phyloP scores from a whole-genome alignment of 2,888 invertebrate genomes.

The Drosophila phalerata region DNA sequence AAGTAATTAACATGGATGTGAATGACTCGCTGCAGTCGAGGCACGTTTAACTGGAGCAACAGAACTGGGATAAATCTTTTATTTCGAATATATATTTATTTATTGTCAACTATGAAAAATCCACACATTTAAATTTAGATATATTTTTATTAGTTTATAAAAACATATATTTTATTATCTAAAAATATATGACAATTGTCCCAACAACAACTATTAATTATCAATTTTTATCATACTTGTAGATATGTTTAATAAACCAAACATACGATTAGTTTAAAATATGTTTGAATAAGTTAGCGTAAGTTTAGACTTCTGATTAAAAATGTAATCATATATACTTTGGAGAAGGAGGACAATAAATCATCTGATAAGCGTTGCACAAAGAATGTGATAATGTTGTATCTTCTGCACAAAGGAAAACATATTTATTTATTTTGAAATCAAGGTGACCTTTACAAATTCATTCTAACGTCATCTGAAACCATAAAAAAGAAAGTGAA shows the following conservation, averaged over 20 bases:
- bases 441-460: slow-evolving; percentile 27
- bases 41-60: slow-evolving; percentile 23
- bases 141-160: not conserved
- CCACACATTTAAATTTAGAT: not conserved
- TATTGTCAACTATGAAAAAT: not conserved
- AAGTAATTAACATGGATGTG: slow-evolving; percentile 25
- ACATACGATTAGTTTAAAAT: not conserved
- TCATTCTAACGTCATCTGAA: slow-evolving; percentile 4
- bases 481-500: slow-evolving; percentile 39
- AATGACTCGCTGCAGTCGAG: not conserved
- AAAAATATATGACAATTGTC: not conserved
- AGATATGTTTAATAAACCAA: not conserved
- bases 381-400: not conserved
- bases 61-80: not conserved
- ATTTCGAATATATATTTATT: slow-evolving; percentile 1
- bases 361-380: slow-evolving; percentile 4
- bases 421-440: not conserved
- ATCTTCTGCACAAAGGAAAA: not conserved
- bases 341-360: not conserved
- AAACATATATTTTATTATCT: not conserved
- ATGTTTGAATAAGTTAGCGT: not conserved
- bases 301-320: slow-evolving; percentile 8
- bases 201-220: not conserved
- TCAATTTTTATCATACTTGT: not conserved
- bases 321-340: slow-evolving; percentile 2